These are phyloP conservation scores for Mnemiopsis leidyi DNA, from an alignment of 37 sponge, comb jelly and placozoan genomes.

Conservation along the genomic window DNA sequence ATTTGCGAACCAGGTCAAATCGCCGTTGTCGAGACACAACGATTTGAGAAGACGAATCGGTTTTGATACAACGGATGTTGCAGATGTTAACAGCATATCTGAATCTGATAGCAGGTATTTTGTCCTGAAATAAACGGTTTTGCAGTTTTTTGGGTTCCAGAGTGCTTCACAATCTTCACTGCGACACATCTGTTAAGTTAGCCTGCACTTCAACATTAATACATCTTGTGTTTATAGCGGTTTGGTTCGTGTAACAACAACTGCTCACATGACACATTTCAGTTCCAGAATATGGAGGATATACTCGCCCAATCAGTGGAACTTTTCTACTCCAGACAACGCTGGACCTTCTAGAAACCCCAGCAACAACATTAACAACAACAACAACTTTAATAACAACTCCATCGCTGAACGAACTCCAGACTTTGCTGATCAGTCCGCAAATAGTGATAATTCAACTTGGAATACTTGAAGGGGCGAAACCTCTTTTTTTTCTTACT, in stretches of 20 bases:
- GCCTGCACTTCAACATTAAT: too few relatives aligned
- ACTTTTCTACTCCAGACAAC: constrained; percentile 15
- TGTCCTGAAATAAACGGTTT: neutral
- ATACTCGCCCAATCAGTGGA: constrained; percentile 55
- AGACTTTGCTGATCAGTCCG: neutral
- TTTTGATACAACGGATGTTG: constrained; percentile 24
- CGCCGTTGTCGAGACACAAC: neutral
- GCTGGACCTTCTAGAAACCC: neutral
- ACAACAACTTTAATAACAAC: constrained; percentile 30
- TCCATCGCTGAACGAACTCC: neutral
- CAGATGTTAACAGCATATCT: constrained; percentile 14
- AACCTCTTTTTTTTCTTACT: neutral
- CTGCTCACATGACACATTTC: too few relatives aligned
- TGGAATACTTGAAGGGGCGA: neutral
- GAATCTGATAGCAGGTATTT: constrained; percentile 61
- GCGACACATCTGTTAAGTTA: too few relatives aligned
- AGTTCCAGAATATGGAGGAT: constrained; percentile 25
- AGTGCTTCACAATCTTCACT: too few relatives aligned
- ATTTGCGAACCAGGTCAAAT: constrained; percentile 19
- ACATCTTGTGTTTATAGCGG: too few relatives aligned
- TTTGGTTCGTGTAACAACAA: too few relatives aligned
- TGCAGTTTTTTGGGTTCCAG: neutral
- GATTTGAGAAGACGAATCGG: constrained; percentile 13
- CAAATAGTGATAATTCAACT: neutral
- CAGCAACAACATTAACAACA: neutral